Base-by-base conservation (phyloP, 2,113 vertebrate genomes). In the Pseudolaguvia tuberculata region DNA sequence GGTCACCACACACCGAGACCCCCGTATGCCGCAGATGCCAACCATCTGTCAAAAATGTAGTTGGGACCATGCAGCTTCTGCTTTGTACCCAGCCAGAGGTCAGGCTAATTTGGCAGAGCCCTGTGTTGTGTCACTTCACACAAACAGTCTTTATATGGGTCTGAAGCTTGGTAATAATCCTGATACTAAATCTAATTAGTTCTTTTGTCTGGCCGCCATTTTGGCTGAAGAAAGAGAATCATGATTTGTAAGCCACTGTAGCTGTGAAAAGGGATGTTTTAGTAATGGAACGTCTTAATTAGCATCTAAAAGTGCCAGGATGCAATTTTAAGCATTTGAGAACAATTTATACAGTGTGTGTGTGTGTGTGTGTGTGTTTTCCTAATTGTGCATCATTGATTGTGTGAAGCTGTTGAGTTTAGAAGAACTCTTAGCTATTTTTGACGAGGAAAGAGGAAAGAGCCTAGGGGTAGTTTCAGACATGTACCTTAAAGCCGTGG, bases 31-130 rank as follows among this genome's bases (percentile, higher is more conserved):
- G 20, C 48, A 18, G 65, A 25, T 76, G 29, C 45, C 25, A 59
- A 50, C 74, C 74, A 69, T 79, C 77, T 55, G 67, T 79, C 80
- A 71, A 39, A 53, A 35, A 52, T 2, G 27, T 42, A 1, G n/a
- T 14, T 55, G 69, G 15, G 51, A 70, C 23, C 52, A 25, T 65
- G 50, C 57, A 59, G 18, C 47, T 59, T 50, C 53, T 72, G 52
- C 66, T 70, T 61, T 58, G 27, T 74, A 35, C 42, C 35, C 52
- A 74, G 45, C 27, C 77, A 79, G 47, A 71, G 77, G 75, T 76
- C 70, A 70, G 66, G 58, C 66, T 73, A 76, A 74, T 77, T 74
- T 73, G 74, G 73, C 78, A 56, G n/a, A 1, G 12, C 76, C 58
- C 13, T 4, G 15, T 21, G 39, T 55, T 31, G 39, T 15, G 10